These are phyloP conservation scores for Papilio xuthus DNA, from an alignment of 1,140 invertebrate species.

Conservation along the genomic window DNA sequence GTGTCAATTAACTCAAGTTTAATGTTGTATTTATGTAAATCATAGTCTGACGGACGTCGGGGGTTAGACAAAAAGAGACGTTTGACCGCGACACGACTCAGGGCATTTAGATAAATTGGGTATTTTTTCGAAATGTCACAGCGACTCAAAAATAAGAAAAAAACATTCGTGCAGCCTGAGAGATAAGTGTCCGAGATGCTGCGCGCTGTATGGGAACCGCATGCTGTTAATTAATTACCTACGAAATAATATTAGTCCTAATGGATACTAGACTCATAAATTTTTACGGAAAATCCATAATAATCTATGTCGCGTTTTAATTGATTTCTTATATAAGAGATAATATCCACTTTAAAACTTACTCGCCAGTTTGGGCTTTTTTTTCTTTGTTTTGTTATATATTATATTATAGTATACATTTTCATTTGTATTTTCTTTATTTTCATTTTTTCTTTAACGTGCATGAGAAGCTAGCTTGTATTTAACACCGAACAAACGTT, in stretches of 20 bases:
- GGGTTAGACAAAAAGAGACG: slow-evolving; percentile 45
- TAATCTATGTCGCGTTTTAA: not conserved
- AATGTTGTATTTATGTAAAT: slow-evolving; percentile 76
- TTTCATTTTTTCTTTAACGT: too few relatives aligned
- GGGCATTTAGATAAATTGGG: slow-evolving; percentile 53
- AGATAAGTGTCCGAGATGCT: slow-evolving; percentile 45
- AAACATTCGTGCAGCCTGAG: slow-evolving; percentile 36
- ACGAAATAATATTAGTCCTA: slow-evolving; percentile 29
- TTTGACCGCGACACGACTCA: slow-evolving; percentile 47
- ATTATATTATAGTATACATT: too few relatives aligned
- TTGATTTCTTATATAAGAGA: not conserved
- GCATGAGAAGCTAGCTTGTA: too few relatives aligned
- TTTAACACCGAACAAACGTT: too few relatives aligned
- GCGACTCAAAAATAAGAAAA: slow-evolving; percentile 38
- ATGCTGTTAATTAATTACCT: slow-evolving; percentile 15
- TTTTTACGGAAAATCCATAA: not conserved
- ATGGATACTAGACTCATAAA: slow-evolving; percentile 7
- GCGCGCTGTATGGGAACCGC: slow-evolving; percentile 3
- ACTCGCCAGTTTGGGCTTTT: too few relatives aligned
- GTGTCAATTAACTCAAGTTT: slow-evolving; percentile 73
- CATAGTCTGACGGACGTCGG: slow-evolving; percentile 57
- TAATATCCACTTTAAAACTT: too few relatives aligned
- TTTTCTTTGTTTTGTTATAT: too few relatives aligned
- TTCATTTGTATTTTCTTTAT: too few relatives aligned
- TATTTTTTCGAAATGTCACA: slow-evolving; percentile 56